These are phyloP conservation scores for Pseudanteris insignis DNA, from an alignment of 2,888 invertebrate genomes.

Conservation along the genomic window DNA sequence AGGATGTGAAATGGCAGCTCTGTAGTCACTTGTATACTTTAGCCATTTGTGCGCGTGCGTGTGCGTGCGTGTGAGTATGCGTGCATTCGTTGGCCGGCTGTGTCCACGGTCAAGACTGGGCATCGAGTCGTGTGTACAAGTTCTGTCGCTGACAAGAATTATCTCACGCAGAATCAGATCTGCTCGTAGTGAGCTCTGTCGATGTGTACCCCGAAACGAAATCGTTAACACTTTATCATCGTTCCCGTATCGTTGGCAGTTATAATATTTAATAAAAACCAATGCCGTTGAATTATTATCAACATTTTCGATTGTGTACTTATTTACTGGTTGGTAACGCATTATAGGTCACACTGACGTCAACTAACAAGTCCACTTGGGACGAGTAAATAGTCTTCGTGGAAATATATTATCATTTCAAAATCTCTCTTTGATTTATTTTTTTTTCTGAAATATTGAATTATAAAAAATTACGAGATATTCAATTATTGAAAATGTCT, in stretches of 20 bases:
- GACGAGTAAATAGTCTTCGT: too few relatives aligned
- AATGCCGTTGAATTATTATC: too few relatives aligned
- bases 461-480: too few relatives aligned
- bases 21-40: constrained; percentile 39
- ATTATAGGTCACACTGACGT: too few relatives aligned
- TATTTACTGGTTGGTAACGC: too few relatives aligned
- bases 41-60: neutral
- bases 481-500: too few relatives aligned
- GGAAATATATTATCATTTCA: too few relatives aligned
- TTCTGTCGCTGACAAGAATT: constrained; percentile 53
- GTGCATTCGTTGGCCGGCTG: constrained; percentile 42
- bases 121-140: constrained; percentile 57
- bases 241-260: neutral
- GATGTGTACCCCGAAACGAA: constrained; percentile 15
- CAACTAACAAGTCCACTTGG: too few relatives aligned
- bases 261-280: too few relatives aligned
- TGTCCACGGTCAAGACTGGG: constrained; percentile 46
- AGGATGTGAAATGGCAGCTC: constrained; percentile 52
- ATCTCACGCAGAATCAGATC: constrained; percentile 48
- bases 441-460: too few relatives aligned
- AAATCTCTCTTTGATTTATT: too few relatives aligned
- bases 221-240: constrained; percentile 9
- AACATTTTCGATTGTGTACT: too few relatives aligned
- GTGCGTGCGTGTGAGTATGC: constrained; percentile 10
- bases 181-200: constrained; percentile 37